phyloP scores from a whole-genome alignment of 1,140 invertebrate species.

The Diabrotica virgifera region DNA sequence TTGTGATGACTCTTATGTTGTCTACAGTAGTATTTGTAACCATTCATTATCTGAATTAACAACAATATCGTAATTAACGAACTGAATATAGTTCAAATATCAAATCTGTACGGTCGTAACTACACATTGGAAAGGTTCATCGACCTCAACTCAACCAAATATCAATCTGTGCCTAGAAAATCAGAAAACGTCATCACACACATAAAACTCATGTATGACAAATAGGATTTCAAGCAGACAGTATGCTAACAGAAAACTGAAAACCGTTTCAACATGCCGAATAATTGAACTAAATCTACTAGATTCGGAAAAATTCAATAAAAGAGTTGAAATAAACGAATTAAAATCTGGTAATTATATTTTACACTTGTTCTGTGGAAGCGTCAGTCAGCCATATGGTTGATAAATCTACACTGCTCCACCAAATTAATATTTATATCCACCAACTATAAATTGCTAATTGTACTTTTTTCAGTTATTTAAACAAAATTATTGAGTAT shows the following conservation, averaged over 20 bases:
- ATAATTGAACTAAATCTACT: neutral
- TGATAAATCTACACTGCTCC: neutral
- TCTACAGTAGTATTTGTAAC: no score
- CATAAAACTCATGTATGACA: neutral
- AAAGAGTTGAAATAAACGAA: neutral
- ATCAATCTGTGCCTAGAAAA: neutral
- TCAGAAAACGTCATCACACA: neutral
- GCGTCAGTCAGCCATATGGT: neutral
- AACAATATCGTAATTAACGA: no score
- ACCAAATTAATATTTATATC: no score
- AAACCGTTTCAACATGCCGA: neutral
- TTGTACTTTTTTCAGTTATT: no score
- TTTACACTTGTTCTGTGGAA: neutral
- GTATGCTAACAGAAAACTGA: neutral
- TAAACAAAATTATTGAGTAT: no score
- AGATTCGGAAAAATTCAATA: neutral
- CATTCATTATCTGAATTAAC: no score
- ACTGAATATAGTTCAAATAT: no score
- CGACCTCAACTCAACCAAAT: neutral
- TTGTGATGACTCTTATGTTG: no score
- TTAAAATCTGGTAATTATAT: neutral
- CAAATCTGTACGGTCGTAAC: no score
- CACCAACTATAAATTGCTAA: no score
- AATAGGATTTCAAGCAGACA: neutral
- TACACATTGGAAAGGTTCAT: neutral